Evolutionary conservation across 2,888 invertebrate species (phyloP).

Genomic region (Myopa tessellatipennis): DNA sequence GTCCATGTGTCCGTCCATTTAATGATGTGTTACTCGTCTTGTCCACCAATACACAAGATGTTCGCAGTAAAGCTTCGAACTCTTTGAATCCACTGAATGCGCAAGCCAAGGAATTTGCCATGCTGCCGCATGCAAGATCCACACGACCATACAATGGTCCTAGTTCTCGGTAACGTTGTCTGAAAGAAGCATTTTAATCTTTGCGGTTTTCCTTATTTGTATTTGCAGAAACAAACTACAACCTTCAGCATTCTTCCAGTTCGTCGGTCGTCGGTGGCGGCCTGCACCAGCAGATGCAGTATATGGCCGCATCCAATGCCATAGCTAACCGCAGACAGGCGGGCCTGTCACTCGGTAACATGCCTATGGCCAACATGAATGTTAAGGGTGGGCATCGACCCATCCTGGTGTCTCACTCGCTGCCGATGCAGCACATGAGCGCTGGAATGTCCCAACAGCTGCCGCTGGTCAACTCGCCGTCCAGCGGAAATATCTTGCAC

Average conservation of each 20-base stretch:
- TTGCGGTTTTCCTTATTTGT: constrained; percentile 56
- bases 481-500: constrained; percentile 79
- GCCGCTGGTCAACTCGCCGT: constrained; percentile 73
- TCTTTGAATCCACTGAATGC: constrained; percentile 79
- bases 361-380: constrained; percentile 53
- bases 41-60: constrained; percentile 49
- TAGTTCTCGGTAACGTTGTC: constrained; percentile 60
- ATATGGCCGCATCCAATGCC: constrained; percentile 61
- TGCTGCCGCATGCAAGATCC: constrained; percentile 68
- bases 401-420: constrained; percentile 66
- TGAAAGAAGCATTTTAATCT: constrained; percentile 52
- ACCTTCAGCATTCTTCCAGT: constrained; percentile 69
- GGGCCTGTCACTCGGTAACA: constrained; percentile 63
- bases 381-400: constrained; percentile 58
- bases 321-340: constrained; percentile 67
- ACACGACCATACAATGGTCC: constrained; percentile 57
- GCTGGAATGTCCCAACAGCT: constrained; percentile 58
- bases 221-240: constrained; percentile 68
- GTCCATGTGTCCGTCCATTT: neutral
- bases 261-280: constrained; percentile 64
- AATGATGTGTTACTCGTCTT: neutral
- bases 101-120: constrained; percentile 90
- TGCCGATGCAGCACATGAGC: constrained; percentile 58
- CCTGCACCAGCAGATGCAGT: constrained; percentile 69
- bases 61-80: constrained; percentile 51